Evolutionary conservation across 1,140 invertebrate genomes (phyloP).

Genomic region (Alviniconcha marisindica): DNA sequence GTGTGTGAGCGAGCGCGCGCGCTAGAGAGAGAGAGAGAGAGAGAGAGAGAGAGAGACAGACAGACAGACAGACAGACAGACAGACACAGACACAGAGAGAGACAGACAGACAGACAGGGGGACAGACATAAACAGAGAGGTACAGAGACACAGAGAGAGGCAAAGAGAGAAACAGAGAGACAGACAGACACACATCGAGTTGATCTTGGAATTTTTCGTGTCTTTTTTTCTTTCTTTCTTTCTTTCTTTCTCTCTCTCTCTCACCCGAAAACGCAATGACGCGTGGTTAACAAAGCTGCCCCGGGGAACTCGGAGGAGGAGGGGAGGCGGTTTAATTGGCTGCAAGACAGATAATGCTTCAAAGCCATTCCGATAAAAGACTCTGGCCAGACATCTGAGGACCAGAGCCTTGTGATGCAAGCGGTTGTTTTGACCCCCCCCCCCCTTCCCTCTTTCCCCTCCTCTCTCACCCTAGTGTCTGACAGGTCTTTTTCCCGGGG

Average conservation of each 20-base stretch:
- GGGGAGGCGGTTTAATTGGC: slow-evolving; percentile 3
- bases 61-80: too few relatives aligned
- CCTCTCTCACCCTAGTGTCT: background rate
- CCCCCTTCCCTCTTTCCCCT: background rate
- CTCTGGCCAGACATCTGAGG: background rate
- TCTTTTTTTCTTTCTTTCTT: background rate
- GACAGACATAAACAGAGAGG: too few relatives aligned
- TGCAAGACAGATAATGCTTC: slow-evolving; percentile 1
- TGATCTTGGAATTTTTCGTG: background rate
- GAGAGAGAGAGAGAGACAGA: too few relatives aligned
- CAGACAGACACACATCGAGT: too few relatives aligned
- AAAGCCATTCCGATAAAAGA: slow-evolving; percentile 14
- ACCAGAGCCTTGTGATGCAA: background rate
- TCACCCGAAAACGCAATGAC: background rate
- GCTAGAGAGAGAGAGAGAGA: too few relatives aligned
- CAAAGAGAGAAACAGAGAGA: too few relatives aligned
- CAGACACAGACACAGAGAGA: too few relatives aligned
- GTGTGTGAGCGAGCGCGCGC: too few relatives aligned
- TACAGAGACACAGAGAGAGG: too few relatives aligned
- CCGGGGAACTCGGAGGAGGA: background rate
- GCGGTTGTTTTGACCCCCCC: slow-evolving; percentile 9
- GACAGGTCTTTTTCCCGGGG: too few relatives aligned
- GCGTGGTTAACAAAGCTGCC: background rate
- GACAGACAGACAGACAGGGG: too few relatives aligned
- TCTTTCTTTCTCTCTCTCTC: background rate